Conservation (phyloP, 2,113 vertebrate species). For the Patagioenas fasciata region DNA sequence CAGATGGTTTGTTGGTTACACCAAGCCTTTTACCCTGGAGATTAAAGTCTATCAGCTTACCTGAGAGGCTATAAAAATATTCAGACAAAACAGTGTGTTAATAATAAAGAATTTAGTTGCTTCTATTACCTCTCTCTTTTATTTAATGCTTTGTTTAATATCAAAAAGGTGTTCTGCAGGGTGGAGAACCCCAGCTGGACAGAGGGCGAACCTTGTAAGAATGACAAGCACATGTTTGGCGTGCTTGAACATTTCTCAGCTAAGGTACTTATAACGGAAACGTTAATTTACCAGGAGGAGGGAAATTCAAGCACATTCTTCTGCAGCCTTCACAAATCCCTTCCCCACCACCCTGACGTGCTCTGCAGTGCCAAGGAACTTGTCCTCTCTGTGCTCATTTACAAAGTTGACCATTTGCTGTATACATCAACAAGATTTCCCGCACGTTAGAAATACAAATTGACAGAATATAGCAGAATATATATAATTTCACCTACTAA, state of each 20-base stretch:
- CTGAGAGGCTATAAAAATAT: background rate
- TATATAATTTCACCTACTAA: slow-evolving; percentile 51
- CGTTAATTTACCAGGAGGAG: background rate
- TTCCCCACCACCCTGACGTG: background rate
- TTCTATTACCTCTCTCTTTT: background rate
- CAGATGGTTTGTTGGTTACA: background rate
- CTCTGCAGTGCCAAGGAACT: background rate
- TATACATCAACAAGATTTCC: background rate
- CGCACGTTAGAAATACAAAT: background rate
- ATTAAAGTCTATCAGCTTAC: background rate
- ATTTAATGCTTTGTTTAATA: background rate
- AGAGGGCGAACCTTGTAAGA: background rate
- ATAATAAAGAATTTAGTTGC: background rate
- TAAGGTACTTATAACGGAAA: background rate
- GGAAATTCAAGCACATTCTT: background rate
- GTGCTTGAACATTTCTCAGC: background rate
- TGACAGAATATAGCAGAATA: background rate
- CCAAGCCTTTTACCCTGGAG: background rate
- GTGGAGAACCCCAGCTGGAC: background rate
- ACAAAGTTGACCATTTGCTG: background rate
- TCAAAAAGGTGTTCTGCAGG: background rate
- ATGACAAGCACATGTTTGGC: background rate
- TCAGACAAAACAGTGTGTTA: background rate
- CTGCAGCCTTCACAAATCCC: background rate
- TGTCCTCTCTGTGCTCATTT: background rate